Conservation (phyloP, 2,797 vertebrate species). For the Pseudomugil gertrudae region DNA sequence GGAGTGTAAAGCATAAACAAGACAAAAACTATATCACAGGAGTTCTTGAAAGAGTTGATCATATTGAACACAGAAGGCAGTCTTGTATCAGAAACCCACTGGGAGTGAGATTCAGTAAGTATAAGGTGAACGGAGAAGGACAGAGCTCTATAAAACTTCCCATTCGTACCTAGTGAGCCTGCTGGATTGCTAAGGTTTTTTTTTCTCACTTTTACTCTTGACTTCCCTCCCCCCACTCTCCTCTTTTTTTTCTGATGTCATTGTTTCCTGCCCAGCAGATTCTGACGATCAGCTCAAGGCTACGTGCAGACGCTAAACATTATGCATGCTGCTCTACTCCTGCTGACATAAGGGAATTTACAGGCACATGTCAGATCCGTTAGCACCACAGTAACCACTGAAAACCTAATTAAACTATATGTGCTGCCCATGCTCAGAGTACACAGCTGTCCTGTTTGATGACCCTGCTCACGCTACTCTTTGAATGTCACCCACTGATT, state of each 20-base stretch:
- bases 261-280: conserved; percentile 76
- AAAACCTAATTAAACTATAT: conserved; percentile 2
- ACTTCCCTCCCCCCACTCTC: conserved; percentile 53
- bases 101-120: conserved; percentile 17
- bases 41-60: conserved; percentile 18
- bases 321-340: conserved; percentile 21
- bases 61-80: conserved; percentile 9
- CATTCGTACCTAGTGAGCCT: conserved; percentile 84
- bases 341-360: conserved; percentile 37
- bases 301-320: conserved; percentile 32
- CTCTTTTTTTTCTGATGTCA: conserved; percentile 70
- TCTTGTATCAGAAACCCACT: conserved; percentile 20
- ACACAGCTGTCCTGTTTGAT: neutral
- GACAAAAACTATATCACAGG: neutral
- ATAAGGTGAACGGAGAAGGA: conserved; percentile 22
- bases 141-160: conserved; percentile 57
- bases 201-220: conserved; percentile 49
- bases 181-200: conserved; percentile 69
- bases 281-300: conserved; percentile 57
- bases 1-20: conserved; percentile 1
- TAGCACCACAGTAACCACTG: conserved; percentile 7
- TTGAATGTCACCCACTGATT: neutral
- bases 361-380: conserved; percentile 18
- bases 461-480: neutral
- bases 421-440: neutral